These are phyloP conservation scores for Neotoxoptera formosana DNA, from an alignment of 1,140 invertebrate genomes.

Conservation along the genomic window DNA sequence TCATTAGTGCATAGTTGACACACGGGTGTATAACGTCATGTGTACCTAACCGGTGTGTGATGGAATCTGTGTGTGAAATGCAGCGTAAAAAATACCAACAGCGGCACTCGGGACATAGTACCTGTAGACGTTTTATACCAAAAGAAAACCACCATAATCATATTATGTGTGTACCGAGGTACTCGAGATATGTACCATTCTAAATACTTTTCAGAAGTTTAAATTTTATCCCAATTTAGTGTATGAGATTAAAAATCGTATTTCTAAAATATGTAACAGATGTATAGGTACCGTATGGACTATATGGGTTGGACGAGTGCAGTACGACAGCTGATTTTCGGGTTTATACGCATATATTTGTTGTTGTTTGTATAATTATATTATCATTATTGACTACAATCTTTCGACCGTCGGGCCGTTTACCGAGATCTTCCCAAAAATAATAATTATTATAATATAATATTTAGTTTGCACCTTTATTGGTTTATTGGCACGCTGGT, in stretches of 20 bases:
- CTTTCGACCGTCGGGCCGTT: not conserved
- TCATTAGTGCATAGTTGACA: no score
- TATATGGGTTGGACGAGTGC: not conserved
- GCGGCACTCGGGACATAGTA: not conserved
- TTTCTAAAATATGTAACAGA: not conserved
- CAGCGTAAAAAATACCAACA: not conserved
- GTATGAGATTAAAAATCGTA: not conserved
- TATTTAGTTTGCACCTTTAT: not conserved
- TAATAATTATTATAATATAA: not conserved
- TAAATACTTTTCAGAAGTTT: no score
- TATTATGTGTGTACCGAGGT: not conserved
- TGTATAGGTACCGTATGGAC: no score
- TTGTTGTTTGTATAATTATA: not conserved
- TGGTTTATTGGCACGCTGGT: not conserved
- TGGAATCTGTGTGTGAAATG: not conserved
- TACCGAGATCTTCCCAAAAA: not conserved
- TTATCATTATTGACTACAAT: not conserved
- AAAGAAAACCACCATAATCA: not conserved
- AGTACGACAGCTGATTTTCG: not conserved
- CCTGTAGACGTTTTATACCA: not conserved
- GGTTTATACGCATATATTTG: not conserved
- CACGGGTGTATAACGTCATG: not conserved
- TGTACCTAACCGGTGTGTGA: not conserved
- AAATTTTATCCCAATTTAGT: no score
- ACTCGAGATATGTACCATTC: not conserved